Evolutionary conservation across 2,888 invertebrate genomes (phyloP).

Genomic region (Xanthia icteritia): DNA sequence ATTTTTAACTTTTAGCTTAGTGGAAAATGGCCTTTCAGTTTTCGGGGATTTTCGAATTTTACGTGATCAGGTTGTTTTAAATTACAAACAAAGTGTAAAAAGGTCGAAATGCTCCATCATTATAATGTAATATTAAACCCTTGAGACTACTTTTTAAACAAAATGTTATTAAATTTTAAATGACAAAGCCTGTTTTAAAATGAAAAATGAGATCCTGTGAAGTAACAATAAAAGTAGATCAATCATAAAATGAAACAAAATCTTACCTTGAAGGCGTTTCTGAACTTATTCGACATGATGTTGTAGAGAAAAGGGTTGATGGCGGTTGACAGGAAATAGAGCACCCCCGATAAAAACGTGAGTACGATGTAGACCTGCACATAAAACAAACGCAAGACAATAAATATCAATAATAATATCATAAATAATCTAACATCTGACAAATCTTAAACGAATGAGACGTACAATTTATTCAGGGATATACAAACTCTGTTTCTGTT

Average conservation of each 20-base stretch:
- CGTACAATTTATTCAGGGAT: conserved; percentile 10
- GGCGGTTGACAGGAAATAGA: conserved; percentile 97
- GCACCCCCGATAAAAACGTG: conserved; percentile 96
- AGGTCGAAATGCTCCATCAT: conserved; percentile 20
- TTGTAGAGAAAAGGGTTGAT: conserved; percentile 98
- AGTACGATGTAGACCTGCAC: conserved; percentile 92
- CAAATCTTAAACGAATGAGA: conserved; percentile 24
- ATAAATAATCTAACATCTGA: conserved; percentile 41
- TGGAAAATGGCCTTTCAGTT: conserved; percentile 18
- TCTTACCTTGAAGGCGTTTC: conserved; percentile 97
- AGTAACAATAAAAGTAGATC: conserved; percentile 36
- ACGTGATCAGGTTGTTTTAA: conserved; percentile 27
- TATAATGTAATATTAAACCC: conserved; percentile 49
- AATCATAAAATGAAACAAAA: conserved; percentile 37
- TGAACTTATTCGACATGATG: conserved; percentile 98
- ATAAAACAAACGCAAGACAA: conserved; percentile 38
- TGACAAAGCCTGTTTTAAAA: conserved; percentile 33
- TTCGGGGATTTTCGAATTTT: conserved; percentile 8
- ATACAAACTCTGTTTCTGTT: background rate
- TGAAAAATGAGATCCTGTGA: conserved; percentile 18
- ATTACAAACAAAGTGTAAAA: conserved; percentile 25
- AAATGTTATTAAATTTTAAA: conserved; percentile 22
- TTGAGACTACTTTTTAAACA: conserved; percentile 26
- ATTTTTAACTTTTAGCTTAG: conserved; percentile 37
- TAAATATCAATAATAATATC: conserved; percentile 47